Evolutionary conservation across 2,888 invertebrate species (phyloP).

Genomic region (Chrysodeixis includens): DNA sequence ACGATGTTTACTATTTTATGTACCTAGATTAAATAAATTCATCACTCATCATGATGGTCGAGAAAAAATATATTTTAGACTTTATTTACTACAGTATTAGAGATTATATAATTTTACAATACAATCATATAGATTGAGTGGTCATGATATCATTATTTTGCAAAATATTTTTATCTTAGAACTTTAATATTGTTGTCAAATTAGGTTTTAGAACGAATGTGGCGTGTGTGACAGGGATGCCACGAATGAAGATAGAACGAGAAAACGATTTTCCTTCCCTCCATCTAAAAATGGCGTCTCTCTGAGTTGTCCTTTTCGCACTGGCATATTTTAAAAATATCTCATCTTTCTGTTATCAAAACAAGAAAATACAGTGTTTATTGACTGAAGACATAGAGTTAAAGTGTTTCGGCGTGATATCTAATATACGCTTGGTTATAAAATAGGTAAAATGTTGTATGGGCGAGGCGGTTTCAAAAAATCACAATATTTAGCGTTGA

Average conservation of each 20-base stretch:
- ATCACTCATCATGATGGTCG: background rate
- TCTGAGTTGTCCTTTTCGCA: conserved; percentile 86
- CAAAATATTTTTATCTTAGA: background rate
- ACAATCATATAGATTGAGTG: background rate
- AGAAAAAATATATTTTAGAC: background rate
- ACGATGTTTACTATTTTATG: background rate
- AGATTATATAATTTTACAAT: no score
- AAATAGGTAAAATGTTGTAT: conserved; percentile 68
- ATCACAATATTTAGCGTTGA: conserved; percentile 58
- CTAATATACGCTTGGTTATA: background rate
- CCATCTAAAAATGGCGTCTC: conserved; percentile 82
- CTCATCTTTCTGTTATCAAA: conserved; percentile 63
- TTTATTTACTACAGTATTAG: background rate
- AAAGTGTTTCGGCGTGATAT: conserved; percentile 11
- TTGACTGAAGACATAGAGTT: conserved; percentile 46
- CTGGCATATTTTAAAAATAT: conserved; percentile 66
- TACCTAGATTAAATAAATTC: no score
- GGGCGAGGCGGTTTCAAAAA: conserved; percentile 70
- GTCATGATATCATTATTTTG: background rate
- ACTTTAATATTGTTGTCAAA: background rate
- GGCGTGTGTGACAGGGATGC: conserved; percentile 43
- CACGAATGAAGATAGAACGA: conserved; percentile 44
- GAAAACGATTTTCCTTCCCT: conserved; percentile 41
- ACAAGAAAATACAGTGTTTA: conserved; percentile 55
- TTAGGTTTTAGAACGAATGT: conserved; percentile 40